These are phyloP conservation scores for Dasypolia templi DNA, from an alignment of 2,888 invertebrate genomes.

Conservation along the genomic window DNA sequence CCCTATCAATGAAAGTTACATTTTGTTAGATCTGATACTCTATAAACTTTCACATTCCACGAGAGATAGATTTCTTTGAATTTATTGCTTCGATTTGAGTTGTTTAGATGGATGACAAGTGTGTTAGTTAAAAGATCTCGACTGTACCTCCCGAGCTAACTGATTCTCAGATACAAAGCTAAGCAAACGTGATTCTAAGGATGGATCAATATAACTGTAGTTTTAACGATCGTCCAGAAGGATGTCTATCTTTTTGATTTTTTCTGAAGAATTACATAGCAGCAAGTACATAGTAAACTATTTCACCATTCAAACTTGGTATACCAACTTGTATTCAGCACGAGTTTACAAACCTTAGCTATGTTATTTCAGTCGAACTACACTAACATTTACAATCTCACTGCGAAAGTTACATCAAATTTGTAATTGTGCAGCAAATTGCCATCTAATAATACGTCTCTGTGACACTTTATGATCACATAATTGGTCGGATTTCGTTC, in stretches of 20 bases:
- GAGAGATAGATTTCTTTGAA: constrained; percentile 34
- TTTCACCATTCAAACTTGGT: not conserved
- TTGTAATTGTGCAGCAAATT: constrained; percentile 26
- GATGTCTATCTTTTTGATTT: not conserved
- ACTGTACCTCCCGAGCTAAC: not conserved
- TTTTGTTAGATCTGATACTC: constrained; percentile 45
- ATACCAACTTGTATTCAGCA: not conserved
- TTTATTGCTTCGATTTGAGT: constrained; percentile 26
- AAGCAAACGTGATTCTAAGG: not conserved
- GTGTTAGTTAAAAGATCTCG: not conserved
- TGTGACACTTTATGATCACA: constrained; percentile 40
- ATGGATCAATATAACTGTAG: not conserved
- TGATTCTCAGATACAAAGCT: constrained; percentile 2
- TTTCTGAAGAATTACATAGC: not conserved
- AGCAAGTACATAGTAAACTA: not conserved
- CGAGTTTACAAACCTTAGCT: not conserved
- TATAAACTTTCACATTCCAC: constrained; percentile 24
- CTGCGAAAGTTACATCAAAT: constrained; percentile 20
- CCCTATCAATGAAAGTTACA: constrained; percentile 34
- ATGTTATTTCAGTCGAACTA: not conserved
- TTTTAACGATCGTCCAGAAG: not conserved
- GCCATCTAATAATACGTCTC: constrained; percentile 37
- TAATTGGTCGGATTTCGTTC: constrained; percentile 47
- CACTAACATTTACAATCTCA: not conserved
- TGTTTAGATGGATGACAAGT: constrained; percentile 8